Conservation (phyloP, 2,888 invertebrate species). For the Caenorhabditis becei region DNA sequence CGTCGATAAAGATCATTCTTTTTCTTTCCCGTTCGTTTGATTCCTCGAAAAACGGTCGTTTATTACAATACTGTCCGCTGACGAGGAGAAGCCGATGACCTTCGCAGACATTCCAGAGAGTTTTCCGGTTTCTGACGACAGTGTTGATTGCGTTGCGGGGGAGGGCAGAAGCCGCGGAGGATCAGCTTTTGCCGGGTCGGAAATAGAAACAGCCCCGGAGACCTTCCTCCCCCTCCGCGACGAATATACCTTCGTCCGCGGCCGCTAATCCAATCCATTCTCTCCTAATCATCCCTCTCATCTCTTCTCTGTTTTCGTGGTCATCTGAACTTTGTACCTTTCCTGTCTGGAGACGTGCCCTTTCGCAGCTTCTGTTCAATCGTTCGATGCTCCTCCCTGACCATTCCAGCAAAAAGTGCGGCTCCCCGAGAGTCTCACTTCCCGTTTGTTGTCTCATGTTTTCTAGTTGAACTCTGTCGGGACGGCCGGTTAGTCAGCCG, state of each 20-base stretch:
- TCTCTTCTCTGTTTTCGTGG: not conserved
- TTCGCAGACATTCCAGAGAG: conserved; percentile 16
- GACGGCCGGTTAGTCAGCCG: conserved; percentile 33
- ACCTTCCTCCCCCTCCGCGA: not conserved
- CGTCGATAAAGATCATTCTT: not conserved
- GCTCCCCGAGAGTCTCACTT: not conserved
- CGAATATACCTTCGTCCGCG: conserved; percentile 4
- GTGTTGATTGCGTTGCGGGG: not conserved
- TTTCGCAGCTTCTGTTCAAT: not conserved
- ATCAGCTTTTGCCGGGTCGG: not conserved
- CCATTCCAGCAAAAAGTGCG: not conserved
- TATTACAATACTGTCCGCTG: not conserved
- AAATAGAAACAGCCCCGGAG: conserved; percentile 1
- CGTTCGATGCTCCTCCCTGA: conserved; percentile 1
- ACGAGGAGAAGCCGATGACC: not conserved
- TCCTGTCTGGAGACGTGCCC: conserved; percentile 6
- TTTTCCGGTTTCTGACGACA: conserved; percentile 10
- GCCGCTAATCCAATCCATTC: conserved; percentile 2
- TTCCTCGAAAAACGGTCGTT: no score
- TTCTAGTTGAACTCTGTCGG: conserved; percentile 48
- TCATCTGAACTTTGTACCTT: conserved; percentile 23
- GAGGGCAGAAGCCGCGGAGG: not conserved
- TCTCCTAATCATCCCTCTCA: conserved; percentile 8
- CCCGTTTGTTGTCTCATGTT: conserved; percentile 46
- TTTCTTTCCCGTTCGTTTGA: not conserved